A percentile compares a stretch with the other conserved stretches of the same genome.
Conservation (phyloP, 2,888 invertebrate genomes). For the Nemapogon koenigi region DNA sequence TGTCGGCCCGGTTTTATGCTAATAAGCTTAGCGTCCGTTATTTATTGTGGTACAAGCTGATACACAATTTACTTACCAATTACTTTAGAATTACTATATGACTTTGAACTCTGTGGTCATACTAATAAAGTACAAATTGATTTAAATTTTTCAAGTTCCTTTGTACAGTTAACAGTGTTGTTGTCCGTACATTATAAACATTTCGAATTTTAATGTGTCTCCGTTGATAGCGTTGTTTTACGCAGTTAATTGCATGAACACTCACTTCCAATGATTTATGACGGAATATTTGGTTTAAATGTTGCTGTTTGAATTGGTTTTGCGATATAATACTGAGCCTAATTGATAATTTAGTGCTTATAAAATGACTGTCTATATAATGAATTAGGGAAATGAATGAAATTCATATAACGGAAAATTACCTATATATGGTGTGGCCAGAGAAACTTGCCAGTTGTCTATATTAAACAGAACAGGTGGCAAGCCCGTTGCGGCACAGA, state of each 20-base stretch:
- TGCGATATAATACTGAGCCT: too few species aligned
- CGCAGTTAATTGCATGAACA: conserved; percentile 50
- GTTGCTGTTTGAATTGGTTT: conserved; percentile 45
- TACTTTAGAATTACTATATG: neutral
- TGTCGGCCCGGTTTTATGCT: conserved; percentile 54
- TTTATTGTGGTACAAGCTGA: conserved; percentile 51
- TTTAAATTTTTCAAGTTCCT: neutral
- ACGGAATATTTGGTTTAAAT: conserved; percentile 32
- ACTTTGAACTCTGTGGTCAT: neutral
- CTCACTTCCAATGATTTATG: conserved; percentile 43
- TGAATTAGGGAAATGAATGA: too few species aligned
- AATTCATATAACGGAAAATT: too few species aligned
- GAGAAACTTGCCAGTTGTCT: too few species aligned
- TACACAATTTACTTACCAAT: conserved; percentile 30
- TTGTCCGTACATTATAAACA: conserved; percentile 9
- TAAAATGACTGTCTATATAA: too few species aligned
- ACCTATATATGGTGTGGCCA: too few species aligned
- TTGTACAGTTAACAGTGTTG: conserved; percentile 19
- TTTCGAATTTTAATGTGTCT: conserved; percentile 24
- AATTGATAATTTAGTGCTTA: too few species aligned
- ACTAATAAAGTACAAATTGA: too few species aligned
- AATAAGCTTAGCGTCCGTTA: conserved; percentile 57
- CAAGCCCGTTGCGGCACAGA: too few species aligned
- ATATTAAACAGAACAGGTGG: too few species aligned
- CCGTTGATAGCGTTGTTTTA: conserved; percentile 45